phyloP scores from a whole-genome alignment of 2,113 vertebrate genomes.

The Xiphorhynchus elegans region DNA sequence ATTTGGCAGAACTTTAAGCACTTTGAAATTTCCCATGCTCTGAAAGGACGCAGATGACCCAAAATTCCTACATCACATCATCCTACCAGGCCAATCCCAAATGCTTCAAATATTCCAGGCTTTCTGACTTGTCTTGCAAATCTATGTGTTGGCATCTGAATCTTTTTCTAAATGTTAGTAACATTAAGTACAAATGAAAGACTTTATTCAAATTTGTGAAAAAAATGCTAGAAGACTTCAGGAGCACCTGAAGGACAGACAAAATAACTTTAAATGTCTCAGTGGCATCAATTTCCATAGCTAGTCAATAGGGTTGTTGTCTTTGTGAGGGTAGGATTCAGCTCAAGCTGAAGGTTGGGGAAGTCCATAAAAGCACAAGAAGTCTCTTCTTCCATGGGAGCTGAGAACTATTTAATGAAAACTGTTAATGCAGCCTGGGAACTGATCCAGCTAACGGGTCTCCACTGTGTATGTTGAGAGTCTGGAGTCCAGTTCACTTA shows the following conservation, averaged over 20 bases:
- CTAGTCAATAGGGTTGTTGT: background rate
- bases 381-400: background rate
- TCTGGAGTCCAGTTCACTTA: background rate
- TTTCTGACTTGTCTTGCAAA: background rate
- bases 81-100: background rate
- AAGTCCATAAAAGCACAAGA: background rate
- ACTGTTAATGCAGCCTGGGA: background rate
- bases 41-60: background rate
- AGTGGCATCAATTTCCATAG: background rate
- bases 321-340: background rate
- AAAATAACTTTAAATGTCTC: background rate
- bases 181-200: background rate
- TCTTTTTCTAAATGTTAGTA: background rate
- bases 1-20: background rate
- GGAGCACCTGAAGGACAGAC: background rate
- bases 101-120: background rate
- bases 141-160: background rate
- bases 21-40: background rate
- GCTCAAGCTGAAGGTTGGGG: background rate
- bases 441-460: background rate
- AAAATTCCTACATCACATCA: no score
- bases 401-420: background rate
- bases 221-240: background rate
- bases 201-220: background rate
- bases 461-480: background rate